phyloP scores from a whole-genome alignment of 2,888 invertebrate species.

The Xiphydria camelus region DNA sequence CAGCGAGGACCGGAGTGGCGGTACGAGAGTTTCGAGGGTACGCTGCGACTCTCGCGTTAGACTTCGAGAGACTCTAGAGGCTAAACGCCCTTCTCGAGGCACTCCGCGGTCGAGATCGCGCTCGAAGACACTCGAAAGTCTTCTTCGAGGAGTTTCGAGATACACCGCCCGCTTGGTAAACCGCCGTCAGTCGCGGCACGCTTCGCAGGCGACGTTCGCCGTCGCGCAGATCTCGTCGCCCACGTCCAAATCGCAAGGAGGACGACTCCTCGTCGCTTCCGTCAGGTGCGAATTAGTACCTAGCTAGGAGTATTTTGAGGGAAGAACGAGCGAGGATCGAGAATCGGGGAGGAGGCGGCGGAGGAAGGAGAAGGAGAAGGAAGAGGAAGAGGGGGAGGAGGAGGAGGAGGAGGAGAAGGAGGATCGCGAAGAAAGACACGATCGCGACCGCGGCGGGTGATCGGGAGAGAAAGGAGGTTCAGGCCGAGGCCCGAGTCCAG shows the following conservation, averaged over 20 bases:
- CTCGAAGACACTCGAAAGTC: not conserved
- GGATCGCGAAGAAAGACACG: constrained; percentile 31
- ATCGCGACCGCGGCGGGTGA: constrained; percentile 49
- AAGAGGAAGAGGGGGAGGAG: not conserved
- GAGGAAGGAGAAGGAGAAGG: not conserved
- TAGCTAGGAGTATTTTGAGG: too few species aligned
- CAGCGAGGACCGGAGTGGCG: too few species aligned
- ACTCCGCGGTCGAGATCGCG: not conserved
- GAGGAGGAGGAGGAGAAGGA: not conserved
- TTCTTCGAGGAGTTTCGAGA: not conserved
- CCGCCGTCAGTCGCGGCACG: too few species aligned
- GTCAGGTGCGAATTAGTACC: too few species aligned
- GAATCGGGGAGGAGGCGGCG: too few species aligned
- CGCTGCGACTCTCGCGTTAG: too few species aligned
- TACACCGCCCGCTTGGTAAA: not conserved
- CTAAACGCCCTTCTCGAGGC: not conserved
- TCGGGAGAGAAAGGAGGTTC: constrained; percentile 36
- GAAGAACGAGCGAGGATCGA: too few species aligned
- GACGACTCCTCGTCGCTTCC: too few species aligned
- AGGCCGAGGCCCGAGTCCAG: constrained; percentile 31
- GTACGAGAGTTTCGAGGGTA: too few species aligned
- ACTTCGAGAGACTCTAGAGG: not conserved
- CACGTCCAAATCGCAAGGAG: too few species aligned
- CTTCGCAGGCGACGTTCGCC: too few species aligned
- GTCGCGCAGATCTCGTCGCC: too few species aligned